Base-by-base conservation (phyloP, 2,797 vertebrate genomes). In the Spinus pinus region DNA sequence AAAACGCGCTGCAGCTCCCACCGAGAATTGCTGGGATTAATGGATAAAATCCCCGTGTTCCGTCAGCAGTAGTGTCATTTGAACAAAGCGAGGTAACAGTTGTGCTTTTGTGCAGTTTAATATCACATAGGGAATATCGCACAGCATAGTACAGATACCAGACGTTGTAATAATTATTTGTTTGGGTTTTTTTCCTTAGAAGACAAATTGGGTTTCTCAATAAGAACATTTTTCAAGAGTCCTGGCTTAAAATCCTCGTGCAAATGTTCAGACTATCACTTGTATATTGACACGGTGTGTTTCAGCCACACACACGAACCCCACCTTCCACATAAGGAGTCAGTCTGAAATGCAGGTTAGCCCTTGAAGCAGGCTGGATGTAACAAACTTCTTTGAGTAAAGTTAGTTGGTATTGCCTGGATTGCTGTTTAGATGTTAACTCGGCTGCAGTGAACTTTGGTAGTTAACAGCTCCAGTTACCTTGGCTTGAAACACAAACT, bases 11-110 rank as follows among this genome's bases (percentile, higher is more conserved):
- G 58, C 18, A 51, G 46, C 31, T 44, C 30, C 35, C 35, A 12
- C 22, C 19, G 3, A 8, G n/a, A 30, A 27, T 56, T 81, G 24
- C 44, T 65, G 42, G 2, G 12, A 17, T 27, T 17, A 9, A 24
- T 24, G n/a, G 54, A 7, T 71, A 66, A 58, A 14, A 20, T 25
- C 3, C 2, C 0, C 6, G 7, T 20, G 4, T 65, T 24, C 3
- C 2, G 2, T 41, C 23, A 17, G 53, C 39, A 42, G 30, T 30
- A 3, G 1, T 23, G 3, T 24, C 1, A 0, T 41, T 78, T 28
- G 33, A 50, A 28, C 15, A 31, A 50, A 23, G 3, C 6, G 8
- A 27, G 35, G 30, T 20, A 37, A 4, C 30, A 51, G 7, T 4
- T 49, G 23, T 49, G 62, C 27, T 57, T 37, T 46, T 12, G 9